These are phyloP conservation scores for Clupea harengus DNA, from an alignment of 2,113 vertebrate genomes.

Conservation along the genomic window DNA sequence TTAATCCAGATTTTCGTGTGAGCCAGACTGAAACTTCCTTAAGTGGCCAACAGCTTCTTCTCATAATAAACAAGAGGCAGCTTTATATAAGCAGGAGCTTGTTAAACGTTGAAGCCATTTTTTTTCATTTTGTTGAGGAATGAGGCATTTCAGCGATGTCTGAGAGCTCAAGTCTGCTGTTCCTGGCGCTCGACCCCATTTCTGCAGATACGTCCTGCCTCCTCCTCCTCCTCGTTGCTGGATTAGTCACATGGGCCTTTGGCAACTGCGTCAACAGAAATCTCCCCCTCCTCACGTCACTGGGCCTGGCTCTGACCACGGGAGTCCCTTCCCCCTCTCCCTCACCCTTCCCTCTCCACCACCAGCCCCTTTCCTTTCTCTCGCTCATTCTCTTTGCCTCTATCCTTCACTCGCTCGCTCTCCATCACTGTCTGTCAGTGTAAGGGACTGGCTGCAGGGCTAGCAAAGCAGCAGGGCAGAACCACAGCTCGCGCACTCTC, in stretches of 20 bases:
- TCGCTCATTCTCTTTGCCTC: not conserved
- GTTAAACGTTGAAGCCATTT: not conserved
- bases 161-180: not conserved
- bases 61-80: not conserved
- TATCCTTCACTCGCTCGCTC: not conserved
- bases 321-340: not conserved
- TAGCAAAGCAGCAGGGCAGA: not conserved
- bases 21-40: not conserved
- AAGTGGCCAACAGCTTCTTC: not conserved
- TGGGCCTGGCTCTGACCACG: not conserved
- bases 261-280: constrained; percentile 4
- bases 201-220: not conserved
- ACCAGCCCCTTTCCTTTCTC: too few relatives aligned
- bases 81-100: not conserved
- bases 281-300: not conserved
- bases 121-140: not conserved
- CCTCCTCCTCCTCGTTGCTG: not conserved
- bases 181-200: not conserved
- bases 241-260: constrained; percentile 8
- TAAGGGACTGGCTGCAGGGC: not conserved
- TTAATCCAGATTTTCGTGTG: constrained; percentile 3
- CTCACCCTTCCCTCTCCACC: not conserved
- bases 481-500: not conserved
- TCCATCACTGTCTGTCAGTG: not conserved
- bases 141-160: constrained; percentile 15